Evolutionary conservation across 2,888 invertebrate genomes (phyloP).

Genomic region (Pyrgus malvae): DNA sequence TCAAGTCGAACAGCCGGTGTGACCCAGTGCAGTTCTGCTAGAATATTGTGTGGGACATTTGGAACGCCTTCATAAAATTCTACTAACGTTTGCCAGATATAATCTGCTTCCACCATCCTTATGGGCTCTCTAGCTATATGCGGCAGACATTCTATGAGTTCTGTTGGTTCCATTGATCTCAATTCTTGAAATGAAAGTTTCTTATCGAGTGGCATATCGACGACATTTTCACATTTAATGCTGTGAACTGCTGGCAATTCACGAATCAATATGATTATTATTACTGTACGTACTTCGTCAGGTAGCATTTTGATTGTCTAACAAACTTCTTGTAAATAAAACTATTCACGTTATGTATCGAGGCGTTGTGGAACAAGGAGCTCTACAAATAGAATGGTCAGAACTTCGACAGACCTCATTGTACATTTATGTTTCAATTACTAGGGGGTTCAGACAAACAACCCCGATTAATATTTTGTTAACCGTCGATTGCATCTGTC

Average conservation of each 20-base stretch:
- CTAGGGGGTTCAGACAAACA: neutral
- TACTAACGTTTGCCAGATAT: constrained; percentile 63
- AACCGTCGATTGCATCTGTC: neutral
- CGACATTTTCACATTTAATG: constrained; percentile 54
- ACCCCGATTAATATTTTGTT: neutral
- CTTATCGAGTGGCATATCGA: constrained; percentile 45
- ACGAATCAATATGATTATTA: neutral
- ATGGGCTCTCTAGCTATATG: constrained; percentile 59
- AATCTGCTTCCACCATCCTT: constrained; percentile 49
- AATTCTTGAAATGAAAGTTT: constrained; percentile 46
- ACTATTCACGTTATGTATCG: neutral
- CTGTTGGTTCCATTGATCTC: constrained; percentile 49
- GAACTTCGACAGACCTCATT: neutral
- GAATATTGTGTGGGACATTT: constrained; percentile 65
- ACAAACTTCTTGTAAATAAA: neutral
- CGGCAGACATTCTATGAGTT: constrained; percentile 58
- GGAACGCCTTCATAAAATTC: constrained; percentile 51
- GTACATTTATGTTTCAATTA: neutral
- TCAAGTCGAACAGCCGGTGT: constrained; percentile 67
- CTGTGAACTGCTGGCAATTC: constrained; percentile 25
- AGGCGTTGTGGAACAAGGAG: neutral
- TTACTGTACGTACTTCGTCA: neutral
- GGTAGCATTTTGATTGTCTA: neutral
- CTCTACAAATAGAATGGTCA: constrained; percentile 1
- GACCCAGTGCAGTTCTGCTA: constrained; percentile 70